phyloP scores from a whole-genome alignment of 2,113 vertebrate species.

The Stegostoma tigrinum region DNA sequence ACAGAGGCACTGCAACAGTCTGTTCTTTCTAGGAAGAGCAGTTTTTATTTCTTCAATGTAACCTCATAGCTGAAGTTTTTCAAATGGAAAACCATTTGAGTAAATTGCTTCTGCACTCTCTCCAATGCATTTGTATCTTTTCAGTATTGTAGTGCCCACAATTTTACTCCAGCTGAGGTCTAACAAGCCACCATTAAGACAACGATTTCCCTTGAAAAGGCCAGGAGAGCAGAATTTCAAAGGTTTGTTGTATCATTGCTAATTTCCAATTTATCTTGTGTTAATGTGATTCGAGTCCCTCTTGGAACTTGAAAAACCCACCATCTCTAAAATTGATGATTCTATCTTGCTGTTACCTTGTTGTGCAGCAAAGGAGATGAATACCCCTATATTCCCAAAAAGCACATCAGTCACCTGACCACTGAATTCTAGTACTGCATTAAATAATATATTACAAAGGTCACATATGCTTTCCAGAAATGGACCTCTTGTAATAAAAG shows the following conservation, averaged over 20 bases:
- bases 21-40: no score
- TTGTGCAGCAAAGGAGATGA: background rate
- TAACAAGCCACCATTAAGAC: background rate
- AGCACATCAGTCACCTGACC: background rate
- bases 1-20: no score
- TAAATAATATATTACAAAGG: background rate
- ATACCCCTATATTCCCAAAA: background rate
- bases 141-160: no score
- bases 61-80: no score
- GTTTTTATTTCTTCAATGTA: no score
- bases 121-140: no score
- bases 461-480: background rate
- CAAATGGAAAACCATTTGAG: no score
- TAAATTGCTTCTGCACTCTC: no score
- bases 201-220: background rate
- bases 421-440: background rate
- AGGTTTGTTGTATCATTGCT: background rate
- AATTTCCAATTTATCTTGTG: background rate
- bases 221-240: background rate
- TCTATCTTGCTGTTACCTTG: background rate
- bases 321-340: background rate
- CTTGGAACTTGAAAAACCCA: background rate
- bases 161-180: no score
- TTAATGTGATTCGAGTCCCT: background rate
- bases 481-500: background rate